Base-by-base conservation (phyloP, 2,888 invertebrate species). In the Pycnomerus fuliginosus region DNA sequence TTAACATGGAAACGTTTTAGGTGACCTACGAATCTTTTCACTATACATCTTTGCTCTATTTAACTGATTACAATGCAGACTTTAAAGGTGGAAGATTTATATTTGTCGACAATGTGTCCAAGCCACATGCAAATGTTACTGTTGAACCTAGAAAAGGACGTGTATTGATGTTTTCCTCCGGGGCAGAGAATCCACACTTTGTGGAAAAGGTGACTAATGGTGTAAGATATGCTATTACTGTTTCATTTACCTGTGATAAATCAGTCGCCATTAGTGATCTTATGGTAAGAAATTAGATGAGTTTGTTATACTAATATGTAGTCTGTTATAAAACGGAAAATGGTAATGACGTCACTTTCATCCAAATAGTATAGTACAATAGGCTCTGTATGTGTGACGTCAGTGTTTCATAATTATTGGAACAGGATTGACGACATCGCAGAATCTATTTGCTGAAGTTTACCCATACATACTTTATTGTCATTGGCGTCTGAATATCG, bases 11-110 rank as follows among this genome's bases (percentile, higher is more conserved):
- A 25, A 25, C 11, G 25, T 52, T 59, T 44, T 69, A 91, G 90
- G 85, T 85, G 67, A 88, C 90, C 0, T 91, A 91, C 62, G 82
- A 85, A 64, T 84, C 89, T 43, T 92, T 91, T 66, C 90, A 91
- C 68, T 94, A 88, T 63, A 92, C 93, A 12, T 84, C 90, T 3
- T 71, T 93, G 10, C 71, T 93, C 1, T 93, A 92, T 69, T 74
- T 94, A 37, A 82, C 78, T 41, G 85, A 90, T 67, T 89, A 81
- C 62, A 79, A 76, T 10, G 73, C 76, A 41, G 89, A 93, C 66
- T 93, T 91, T 63, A 74, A 82, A 64, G 92, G 92, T 13, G 93
- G 93, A 13, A 75, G 89, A 62, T 90, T 93, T 69, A 71, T 90
- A 14, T 93, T 88, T 69, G 71, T 87, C 8, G 89, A 90, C 64